Evolutionary conservation across 2,888 invertebrate genomes (phyloP), one percentile per base, ranked within the genome.

Genomic region (Harmothoe impar): DNA sequence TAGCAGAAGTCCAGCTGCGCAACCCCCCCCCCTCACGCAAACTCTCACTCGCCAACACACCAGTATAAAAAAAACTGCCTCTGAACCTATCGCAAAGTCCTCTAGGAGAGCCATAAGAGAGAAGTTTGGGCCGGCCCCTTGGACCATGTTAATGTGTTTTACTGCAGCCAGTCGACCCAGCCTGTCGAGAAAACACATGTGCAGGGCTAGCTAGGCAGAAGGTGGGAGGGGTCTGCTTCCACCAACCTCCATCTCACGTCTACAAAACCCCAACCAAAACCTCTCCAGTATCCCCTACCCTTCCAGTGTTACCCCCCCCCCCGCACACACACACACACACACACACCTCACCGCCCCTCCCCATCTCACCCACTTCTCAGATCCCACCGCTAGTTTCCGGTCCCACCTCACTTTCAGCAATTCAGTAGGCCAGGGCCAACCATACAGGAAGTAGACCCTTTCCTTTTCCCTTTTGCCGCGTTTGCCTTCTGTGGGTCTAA

Each of bases 121-220:
- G 15, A 29, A 29, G 5, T 29, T n/a, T n/a, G 25, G 72, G 72
- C 72, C 72, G 31, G 25, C n/a, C 12, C 15, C 31, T 72, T 25
- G 31, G 72, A 29, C 29, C 72, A 29, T 29, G 72, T 72, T 72
- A 72, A 72, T 72, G 72, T 72, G 72, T 72, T 72, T 72, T 72
- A 72, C 72, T 72, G 72, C 3, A 25, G 15, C 72, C 31, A 72
- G 25, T 72, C n/a, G 31, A 29, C n/a, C 72, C 72, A 25, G 25
- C 72, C 29, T 25, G 29, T 29, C 15, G n/a, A 29, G 72, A 72
- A 72, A 72, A 72, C 72, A 72, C 72, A 72, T 72, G 72, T 29
- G 62, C 1, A 25, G 72, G 62, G 62, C 12, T 5, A 43, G 43
- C 43, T 43, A 10, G 43, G 43, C 43, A 43, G 5, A 43, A 10